Conservation (phyloP, 2,113 vertebrate species). For the Elephas maximus region DNA sequence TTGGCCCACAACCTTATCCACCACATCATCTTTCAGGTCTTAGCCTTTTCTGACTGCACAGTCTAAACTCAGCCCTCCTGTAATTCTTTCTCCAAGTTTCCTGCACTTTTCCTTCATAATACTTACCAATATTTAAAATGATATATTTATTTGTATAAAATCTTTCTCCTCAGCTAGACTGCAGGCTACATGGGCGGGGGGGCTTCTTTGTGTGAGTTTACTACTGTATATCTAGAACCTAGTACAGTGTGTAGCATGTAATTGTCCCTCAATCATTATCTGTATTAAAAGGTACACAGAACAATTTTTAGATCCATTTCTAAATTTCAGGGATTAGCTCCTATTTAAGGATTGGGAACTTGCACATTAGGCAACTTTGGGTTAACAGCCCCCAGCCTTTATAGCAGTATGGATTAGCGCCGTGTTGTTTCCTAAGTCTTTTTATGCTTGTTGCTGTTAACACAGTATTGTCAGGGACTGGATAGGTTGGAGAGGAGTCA, state of each 20-base stretch:
- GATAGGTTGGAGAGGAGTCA: neutral
- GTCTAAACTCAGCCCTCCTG: neutral
- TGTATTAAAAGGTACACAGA: neutral
- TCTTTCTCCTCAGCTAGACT: neutral
- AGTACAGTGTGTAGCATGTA: neutral
- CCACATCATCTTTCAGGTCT: neutral
- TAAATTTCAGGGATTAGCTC: neutral
- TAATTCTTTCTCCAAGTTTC: neutral
- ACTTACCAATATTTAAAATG: constrained; percentile 11
- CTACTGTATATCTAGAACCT: neutral
- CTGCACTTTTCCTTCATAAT: neutral
- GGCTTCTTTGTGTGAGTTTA: neutral
- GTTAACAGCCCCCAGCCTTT: neutral
- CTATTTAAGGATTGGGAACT: constrained; percentile 22
- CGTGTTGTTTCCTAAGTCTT: constrained; percentile 59
- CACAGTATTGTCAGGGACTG: neutral
- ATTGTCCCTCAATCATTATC: neutral
- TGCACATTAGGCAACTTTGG: neutral
- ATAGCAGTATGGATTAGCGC: neutral
- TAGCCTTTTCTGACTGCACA: neutral
- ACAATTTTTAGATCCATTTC: neutral
- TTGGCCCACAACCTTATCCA: no score
- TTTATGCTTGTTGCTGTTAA: constrained; percentile 53
- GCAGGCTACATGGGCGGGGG: neutral
- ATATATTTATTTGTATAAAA: neutral